phyloP scores from a whole-genome alignment of 2,888 invertebrate species.

The Cristatella mucedo region DNA sequence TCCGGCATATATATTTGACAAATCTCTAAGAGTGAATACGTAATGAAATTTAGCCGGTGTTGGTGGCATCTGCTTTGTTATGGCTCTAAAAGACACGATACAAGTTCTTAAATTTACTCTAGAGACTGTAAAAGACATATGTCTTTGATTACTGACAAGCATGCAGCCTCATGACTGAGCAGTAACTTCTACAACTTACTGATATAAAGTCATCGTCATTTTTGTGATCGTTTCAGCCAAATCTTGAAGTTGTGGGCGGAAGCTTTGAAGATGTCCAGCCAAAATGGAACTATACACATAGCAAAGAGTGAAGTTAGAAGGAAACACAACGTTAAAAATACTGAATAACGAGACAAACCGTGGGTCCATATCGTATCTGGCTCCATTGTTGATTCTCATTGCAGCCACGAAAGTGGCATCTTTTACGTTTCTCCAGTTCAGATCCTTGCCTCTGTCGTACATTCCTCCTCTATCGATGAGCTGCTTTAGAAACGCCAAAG shows the following conservation, averaged over 20 bases:
- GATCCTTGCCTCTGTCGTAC: conserved; percentile 13
- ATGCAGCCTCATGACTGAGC: background rate
- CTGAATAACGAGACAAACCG: conserved; percentile 13
- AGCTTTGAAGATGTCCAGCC: conserved; percentile 9
- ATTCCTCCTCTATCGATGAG: conserved; percentile 11
- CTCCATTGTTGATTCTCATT: conserved; percentile 12
- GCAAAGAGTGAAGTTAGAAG: conserved; percentile 9
- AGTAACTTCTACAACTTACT: conserved; percentile 1
- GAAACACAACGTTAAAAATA: conserved; percentile 10
- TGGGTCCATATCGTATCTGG: conserved; percentile 13
- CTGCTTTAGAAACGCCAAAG: conserved; percentile 12
- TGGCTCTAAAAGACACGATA: conserved; percentile 1
- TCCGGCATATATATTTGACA: conserved; percentile 12
- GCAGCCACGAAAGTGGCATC: conserved; percentile 12
- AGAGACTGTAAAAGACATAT: too few relatives aligned
- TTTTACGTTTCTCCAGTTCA: conserved; percentile 12
- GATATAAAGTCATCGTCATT: conserved; percentile 12
- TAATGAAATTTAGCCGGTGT: conserved; percentile 12
- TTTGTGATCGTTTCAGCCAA: conserved; percentile 8
- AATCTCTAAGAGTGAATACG: conserved; percentile 12
- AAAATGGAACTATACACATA: conserved; percentile 13
- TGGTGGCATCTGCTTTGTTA: conserved; percentile 10
- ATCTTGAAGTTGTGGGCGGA: conserved; percentile 8
- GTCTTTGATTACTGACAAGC: background rate
- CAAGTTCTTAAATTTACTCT: background rate